Conservation (phyloP, 92 coral and sea anemone genomes). For the Actinernus sp. region DNA sequence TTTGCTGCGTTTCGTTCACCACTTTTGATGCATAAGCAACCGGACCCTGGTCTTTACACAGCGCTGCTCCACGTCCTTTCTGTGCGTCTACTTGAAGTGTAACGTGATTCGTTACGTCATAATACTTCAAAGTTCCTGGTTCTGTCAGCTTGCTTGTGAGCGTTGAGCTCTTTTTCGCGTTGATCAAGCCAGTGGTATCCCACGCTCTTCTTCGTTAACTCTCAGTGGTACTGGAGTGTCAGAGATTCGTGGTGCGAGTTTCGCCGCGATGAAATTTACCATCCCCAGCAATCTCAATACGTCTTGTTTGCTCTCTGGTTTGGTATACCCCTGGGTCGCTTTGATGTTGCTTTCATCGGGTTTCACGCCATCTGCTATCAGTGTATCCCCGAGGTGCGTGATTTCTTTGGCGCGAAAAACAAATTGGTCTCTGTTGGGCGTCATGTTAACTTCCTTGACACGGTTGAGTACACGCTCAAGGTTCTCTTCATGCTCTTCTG, state of each 20-base stretch:
- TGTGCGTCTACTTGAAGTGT: slow-evolving; percentile 43
- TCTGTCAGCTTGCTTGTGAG: slow-evolving; percentile 45
- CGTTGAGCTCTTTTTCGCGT: slow-evolving; percentile 45
- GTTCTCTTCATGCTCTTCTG: slow-evolving; percentile 52
- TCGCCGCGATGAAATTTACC: slow-evolving; percentile 65
- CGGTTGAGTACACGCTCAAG: slow-evolving; percentile 28
- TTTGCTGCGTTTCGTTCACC: too few relatives aligned
- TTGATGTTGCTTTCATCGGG: slow-evolving; percentile 59
- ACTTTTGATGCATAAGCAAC: slow-evolving; percentile 41
- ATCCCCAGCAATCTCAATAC: slow-evolving; percentile 57
- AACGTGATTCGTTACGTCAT: slow-evolving; percentile 38
- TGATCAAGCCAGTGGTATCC: too few relatives aligned
- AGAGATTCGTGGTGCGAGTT: slow-evolving; percentile 41
- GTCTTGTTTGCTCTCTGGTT: slow-evolving; percentile 62
- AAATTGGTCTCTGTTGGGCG: slow-evolving; percentile 52
- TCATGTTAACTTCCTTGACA: slow-evolving; percentile 43
- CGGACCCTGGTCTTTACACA: too few relatives aligned
- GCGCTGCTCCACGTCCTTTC: too few relatives aligned
- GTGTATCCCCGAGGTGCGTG: slow-evolving; percentile 55
- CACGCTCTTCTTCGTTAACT: too few relatives aligned
- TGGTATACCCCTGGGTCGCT: slow-evolving; percentile 39
- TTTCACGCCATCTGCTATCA: slow-evolving; percentile 54
- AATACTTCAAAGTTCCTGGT: slow-evolving; percentile 45
- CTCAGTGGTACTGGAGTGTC: slow-evolving; percentile 51
- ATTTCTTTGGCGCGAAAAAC: slow-evolving; percentile 32